phyloP scores from a whole-genome alignment of 2,797 vertebrate genomes.

The Micropoecilia bifurca region DNA sequence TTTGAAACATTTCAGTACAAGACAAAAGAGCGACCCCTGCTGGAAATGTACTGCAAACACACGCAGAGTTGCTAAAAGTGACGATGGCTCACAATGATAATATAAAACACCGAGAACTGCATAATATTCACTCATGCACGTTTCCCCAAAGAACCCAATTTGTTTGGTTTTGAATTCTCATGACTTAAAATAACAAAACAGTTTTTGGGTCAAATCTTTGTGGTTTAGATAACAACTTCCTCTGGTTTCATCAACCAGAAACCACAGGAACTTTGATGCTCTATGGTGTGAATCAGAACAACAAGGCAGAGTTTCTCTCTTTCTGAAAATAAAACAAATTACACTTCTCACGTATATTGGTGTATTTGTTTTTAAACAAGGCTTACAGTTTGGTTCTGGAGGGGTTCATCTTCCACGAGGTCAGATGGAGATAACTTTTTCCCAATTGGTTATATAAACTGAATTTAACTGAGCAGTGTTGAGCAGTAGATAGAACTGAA shows the following conservation, averaged over 20 bases:
- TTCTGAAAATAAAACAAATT: background rate
- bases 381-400: background rate
- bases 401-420: background rate
- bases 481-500: background rate
- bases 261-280: conserved; percentile 30
- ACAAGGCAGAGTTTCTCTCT: background rate
- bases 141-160: background rate
- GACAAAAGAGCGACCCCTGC: conserved; percentile 38
- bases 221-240: conserved; percentile 25
- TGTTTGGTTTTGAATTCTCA: background rate
- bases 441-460: background rate
- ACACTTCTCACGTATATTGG: background rate
- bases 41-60: conserved; percentile 4
- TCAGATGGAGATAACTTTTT: background rate
- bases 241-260: conserved; percentile 28
- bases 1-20: background rate
- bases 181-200: background rate
- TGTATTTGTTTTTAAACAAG: background rate
- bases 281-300: background rate
- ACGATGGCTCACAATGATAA: background rate
- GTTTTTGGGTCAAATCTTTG: background rate
- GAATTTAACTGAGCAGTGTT: background rate
- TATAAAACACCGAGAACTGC: background rate
- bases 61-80: background rate
- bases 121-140: background rate